Conservation (phyloP, 1,140 invertebrate species). For the Drosophila ohnishii region DNA sequence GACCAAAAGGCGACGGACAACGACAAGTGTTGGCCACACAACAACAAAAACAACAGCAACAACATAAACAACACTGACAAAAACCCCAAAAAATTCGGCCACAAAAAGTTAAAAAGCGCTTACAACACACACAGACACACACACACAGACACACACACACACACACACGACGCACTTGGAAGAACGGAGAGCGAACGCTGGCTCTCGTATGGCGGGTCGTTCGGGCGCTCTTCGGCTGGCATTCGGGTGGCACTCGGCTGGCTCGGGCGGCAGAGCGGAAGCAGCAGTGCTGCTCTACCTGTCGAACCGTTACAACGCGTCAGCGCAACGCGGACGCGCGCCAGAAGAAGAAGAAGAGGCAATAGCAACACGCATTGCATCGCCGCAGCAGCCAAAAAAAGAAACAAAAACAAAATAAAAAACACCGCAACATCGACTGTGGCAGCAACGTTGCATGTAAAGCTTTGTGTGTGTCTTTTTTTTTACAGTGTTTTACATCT, state of each 20-base stretch:
- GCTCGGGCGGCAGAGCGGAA: conserved; percentile 6
- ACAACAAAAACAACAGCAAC: conserved; percentile 1
- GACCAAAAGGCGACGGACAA: conserved; percentile 40
- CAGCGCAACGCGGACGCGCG: conserved; percentile 55
- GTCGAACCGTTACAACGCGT: conserved; percentile 65
- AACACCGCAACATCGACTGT: conserved; percentile 13
- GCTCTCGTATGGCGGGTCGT: not conserved
- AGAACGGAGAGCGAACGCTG: not conserved
- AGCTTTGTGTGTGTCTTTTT: conserved; percentile 46
- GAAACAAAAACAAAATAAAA: conserved; percentile 11
- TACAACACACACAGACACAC: conserved; percentile 10
- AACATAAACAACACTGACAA: not conserved
- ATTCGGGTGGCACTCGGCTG: not conserved
- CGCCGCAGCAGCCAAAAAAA: conserved; percentile 28
- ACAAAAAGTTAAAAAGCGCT: conserved; percentile 63
- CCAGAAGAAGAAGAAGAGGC: conserved; percentile 11
- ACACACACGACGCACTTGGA: conserved; percentile 20
- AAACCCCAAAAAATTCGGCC: conserved; percentile 31
- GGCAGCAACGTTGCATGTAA: conserved; percentile 51
- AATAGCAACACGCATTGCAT: conserved; percentile 36
- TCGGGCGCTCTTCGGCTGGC: conserved; percentile 13
- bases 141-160: no score
- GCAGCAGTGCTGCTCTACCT: conserved; percentile 62
- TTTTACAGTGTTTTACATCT: conserved; percentile 16
- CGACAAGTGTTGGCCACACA: conserved; percentile 48